A percentile compares a stretch with the other conserved stretches of the same genome.
Evolutionary conservation across 2,113 vertebrate species (phyloP).

Genomic region (Scalopus aquaticus): DNA sequence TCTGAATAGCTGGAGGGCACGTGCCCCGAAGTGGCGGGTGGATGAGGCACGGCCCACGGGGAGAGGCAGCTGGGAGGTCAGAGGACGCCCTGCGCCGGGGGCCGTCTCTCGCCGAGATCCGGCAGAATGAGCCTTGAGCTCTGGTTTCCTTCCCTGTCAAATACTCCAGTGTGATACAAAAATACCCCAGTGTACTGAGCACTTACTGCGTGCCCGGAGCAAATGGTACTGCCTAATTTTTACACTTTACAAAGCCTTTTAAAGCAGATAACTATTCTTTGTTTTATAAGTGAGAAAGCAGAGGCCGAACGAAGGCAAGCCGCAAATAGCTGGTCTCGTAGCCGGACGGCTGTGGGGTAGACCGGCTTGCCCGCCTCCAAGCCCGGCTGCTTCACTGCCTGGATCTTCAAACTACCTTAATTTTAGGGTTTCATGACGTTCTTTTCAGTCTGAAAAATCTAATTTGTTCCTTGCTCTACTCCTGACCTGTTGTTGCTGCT

Average conservation of each 20-base stretch:
- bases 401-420: neutral
- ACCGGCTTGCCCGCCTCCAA: neutral
- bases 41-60: neutral
- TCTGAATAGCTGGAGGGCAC: neutral
- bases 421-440: neutral
- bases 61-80: neutral
- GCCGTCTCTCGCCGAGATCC: neutral
- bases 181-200: neutral
- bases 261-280: neutral
- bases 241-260: neutral
- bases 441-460: neutral
- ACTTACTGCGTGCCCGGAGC: neutral
- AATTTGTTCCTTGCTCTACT: neutral
- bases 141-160: slow-evolving; percentile 20
- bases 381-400: neutral
- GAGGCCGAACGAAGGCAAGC: neutral
- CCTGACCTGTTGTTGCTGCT: neutral
- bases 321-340: neutral
- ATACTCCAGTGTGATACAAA: neutral
- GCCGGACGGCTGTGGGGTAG: neutral
- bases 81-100: neutral
- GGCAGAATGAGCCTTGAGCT: neutral
- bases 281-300: neutral
- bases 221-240: neutral
- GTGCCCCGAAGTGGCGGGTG: neutral